Conservation (phyloP, 2,113 vertebrate genomes). For the Calypte anna region DNA sequence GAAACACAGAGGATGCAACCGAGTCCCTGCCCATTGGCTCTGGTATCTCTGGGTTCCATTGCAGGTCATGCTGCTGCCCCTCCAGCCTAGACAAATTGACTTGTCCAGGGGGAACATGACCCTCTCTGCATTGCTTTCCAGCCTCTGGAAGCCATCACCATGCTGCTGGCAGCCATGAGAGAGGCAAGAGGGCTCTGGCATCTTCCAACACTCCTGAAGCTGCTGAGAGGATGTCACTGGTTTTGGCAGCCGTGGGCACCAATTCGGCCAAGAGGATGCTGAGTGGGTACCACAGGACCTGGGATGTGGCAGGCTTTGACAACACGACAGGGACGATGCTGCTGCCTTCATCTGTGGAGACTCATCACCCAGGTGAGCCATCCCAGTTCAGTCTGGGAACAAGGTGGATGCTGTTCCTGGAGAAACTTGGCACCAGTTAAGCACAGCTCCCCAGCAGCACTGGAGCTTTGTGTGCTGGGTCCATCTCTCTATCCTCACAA, state of each 20-base stretch:
- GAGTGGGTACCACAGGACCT: neutral
- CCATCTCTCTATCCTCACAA: fast-evolving
- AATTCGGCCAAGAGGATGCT: fast-evolving
- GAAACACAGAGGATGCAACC: neutral
- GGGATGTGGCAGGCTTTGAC: neutral
- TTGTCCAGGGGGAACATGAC: neutral
- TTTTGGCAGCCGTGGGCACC: neutral
- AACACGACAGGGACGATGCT: neutral
- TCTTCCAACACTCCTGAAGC: slow-evolving; percentile 58
- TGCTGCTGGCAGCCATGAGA: neutral
- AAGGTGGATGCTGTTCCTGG: neutral
- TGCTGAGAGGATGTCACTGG: slow-evolving; percentile 59
- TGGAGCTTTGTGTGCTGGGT: neutral
- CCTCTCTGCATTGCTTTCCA: neutral
- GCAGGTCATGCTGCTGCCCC: neutral
- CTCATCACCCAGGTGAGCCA: slow-evolving; percentile 30
- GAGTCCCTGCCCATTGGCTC: neutral
- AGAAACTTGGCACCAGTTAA: neutral
- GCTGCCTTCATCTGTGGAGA: neutral
- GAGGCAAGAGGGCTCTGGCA: slow-evolving; percentile 39
- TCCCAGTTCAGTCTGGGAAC: neutral
- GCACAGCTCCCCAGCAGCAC: neutral
- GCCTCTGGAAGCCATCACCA: neutral
- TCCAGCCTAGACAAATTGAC: neutral
- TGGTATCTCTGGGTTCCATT: neutral